Percentiles rank a stretch among this genome's conserved stretches.
phyloP scores from a whole-genome alignment of 1,140 invertebrate species.

The Drosophila punjabiensis region DNA sequence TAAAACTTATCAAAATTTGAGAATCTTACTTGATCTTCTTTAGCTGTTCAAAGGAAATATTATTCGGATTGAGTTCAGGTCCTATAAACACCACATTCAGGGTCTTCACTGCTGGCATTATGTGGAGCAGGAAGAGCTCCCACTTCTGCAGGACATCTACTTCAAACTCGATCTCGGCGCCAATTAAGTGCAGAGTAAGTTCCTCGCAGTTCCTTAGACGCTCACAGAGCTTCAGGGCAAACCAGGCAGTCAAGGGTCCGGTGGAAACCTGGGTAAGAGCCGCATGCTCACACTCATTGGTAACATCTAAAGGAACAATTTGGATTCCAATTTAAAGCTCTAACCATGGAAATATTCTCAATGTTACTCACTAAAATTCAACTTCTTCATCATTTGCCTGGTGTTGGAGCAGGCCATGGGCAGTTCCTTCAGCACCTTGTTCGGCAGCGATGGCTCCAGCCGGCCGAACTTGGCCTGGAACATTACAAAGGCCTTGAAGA shows the following conservation, averaged over 20 bases:
- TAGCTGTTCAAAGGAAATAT: slow-evolving; percentile 86
- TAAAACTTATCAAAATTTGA: neutral
- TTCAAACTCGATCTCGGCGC: slow-evolving; percentile 90
- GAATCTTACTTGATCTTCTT: slow-evolving; percentile 68
- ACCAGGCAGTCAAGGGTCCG: slow-evolving; percentile 88
- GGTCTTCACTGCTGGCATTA: slow-evolving; percentile 86
- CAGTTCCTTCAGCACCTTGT: slow-evolving; percentile 82
- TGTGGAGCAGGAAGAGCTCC: slow-evolving; percentile 90
- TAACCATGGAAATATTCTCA: neutral
- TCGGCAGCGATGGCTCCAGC: slow-evolving; percentile 87
- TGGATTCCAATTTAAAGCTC: neutral
- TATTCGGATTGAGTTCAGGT: slow-evolving; percentile 87
- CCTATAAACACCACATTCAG: slow-evolving; percentile 88
- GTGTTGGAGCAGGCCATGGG: slow-evolving; percentile 64
- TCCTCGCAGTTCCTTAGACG: slow-evolving; percentile 65
- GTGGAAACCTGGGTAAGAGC: slow-evolving; percentile 88
- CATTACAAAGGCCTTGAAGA: slow-evolving; percentile 86
- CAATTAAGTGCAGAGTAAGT: slow-evolving; percentile 74
- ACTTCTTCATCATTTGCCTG: slow-evolving; percentile 59
- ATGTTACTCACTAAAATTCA: slow-evolving; percentile 56
- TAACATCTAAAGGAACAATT: slow-evolving; percentile 60
- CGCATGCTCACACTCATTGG: slow-evolving; percentile 88
- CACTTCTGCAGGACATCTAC: slow-evolving; percentile 89
- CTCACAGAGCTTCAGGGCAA: slow-evolving; percentile 86
- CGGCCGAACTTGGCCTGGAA: slow-evolving; percentile 87